These are phyloP conservation scores for Ascaphus truei DNA, from an alignment of 2,113 vertebrate species.

Conservation along the genomic window DNA sequence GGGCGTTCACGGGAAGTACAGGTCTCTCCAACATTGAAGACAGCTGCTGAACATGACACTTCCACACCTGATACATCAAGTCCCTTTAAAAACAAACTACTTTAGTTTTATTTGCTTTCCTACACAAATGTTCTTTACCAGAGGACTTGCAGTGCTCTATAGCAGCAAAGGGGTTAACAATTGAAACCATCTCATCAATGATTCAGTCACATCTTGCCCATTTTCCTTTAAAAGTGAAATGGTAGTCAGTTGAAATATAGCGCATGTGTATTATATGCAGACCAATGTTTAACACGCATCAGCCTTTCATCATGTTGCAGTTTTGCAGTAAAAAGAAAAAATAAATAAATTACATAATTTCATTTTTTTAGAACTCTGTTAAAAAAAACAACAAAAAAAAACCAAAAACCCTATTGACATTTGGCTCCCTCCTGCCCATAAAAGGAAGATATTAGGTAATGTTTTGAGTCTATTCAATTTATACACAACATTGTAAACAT, in stretches of 20 bases:
- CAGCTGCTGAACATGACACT: no score
- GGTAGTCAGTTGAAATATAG: neutral
- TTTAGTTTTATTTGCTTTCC: neutral
- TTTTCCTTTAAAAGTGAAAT: neutral
- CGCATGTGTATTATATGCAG: neutral
- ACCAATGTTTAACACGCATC: neutral
- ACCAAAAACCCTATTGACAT: conserved; percentile 37
- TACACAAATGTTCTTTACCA: neutral
- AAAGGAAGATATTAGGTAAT: conserved; percentile 77
- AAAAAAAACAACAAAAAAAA: conserved; percentile 37
- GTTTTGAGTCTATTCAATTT: conserved; percentile 85
- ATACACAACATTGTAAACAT: conserved; percentile 99
- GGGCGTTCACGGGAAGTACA: no score
- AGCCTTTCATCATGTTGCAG: neutral
- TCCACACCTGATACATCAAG: neutral
- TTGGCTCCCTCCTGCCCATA: conserved; percentile 46
- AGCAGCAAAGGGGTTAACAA: neutral
- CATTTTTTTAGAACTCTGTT: conserved; percentile 39
- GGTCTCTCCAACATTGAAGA: no score
- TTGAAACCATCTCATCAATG: neutral
- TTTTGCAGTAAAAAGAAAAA: neutral
- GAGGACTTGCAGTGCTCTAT: neutral
- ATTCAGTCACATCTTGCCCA: neutral
- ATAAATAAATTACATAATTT: conserved; percentile 1
- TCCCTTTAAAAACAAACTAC: neutral